Base-by-base conservation (phyloP, 2,113 vertebrate genomes). In the Rissa tridactyla region DNA sequence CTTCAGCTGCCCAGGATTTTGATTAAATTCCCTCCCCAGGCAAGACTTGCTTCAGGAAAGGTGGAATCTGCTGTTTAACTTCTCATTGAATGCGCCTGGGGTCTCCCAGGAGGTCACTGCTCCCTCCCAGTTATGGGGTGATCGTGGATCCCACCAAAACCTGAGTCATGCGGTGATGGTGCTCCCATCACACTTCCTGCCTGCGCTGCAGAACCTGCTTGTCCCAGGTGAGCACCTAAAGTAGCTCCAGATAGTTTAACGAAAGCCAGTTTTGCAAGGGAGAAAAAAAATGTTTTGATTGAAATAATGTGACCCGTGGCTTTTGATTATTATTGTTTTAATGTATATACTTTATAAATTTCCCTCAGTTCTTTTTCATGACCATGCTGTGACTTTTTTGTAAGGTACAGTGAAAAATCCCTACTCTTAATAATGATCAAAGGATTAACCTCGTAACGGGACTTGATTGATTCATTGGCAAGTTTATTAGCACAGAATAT, bases 401-500 rank as follows among this genome's bases (percentile, higher is more conserved):
- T 47, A 88, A 51, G 0, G 4, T 11, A 52, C 57, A 62, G 70
- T 3, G 27, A 80, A 76, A 93, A 77, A 91, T 66, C 64, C 78
- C 86, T 77, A 23, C 46, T 72, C 68, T 87, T 92, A 86, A 95
- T 92, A 90, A 93, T 5, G 54, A 92, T 96, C 87, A 82, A 92
- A 65, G 57, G 82, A 91, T 95, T 95, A 89, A 77, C 93, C 77
- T 96, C 29, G 0, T 92, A 77, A 61, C 40, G 90, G 86, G 51
- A 57, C 58, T 69, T 95, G 90, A 96, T 91, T 93, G 94, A 95
- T 90, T 92, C 70, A 88, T 97, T 96, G 69, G 82, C 68, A 80
- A 89, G 84, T 90, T 90, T 95, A 95, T 96, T 95, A 96, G 47
- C 78, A 79, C 46, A 86, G 93, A 91, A 80, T 94, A 49, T 78